Evolutionary conservation across 2,888 invertebrate species (phyloP).

Genomic region (Drosophila aldrichi): DNA sequence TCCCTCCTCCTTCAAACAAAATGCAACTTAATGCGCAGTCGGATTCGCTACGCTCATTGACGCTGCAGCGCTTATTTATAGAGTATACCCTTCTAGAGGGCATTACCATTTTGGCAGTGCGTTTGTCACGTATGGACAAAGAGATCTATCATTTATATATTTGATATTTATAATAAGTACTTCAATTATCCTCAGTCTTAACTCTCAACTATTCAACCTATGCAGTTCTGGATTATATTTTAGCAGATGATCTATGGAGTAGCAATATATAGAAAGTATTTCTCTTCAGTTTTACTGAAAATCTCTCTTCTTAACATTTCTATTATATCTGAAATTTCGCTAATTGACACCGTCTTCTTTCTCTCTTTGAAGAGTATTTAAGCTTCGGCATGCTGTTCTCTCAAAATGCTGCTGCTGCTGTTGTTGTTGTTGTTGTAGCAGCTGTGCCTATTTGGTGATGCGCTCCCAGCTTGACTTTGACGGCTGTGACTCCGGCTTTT

Average conservation of each 20-base stretch:
- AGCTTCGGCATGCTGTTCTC: slow-evolving; percentile 15
- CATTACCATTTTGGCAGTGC: not conserved
- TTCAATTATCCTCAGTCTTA: too few relatives aligned
- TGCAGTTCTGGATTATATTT: too few relatives aligned
- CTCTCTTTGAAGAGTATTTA: not conserved
- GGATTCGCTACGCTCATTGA: slow-evolving; percentile 69
- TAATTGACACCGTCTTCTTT: not conserved
- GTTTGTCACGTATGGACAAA: not conserved
- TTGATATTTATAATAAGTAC: too few relatives aligned
- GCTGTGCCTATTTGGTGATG: slow-evolving; percentile 50
- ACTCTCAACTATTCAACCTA: too few relatives aligned
- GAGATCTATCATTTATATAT: not conserved
- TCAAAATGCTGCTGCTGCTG: not conserved
- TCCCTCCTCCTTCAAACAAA: slow-evolving; percentile 26
- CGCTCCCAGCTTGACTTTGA: slow-evolving; percentile 34
- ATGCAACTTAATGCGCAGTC: slow-evolving; percentile 70
- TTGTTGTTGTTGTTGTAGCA: slow-evolving; percentile 30
- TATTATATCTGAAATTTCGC: too few relatives aligned
- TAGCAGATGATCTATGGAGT: too few relatives aligned
- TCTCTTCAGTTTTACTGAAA: too few relatives aligned
- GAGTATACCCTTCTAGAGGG: not conserved
- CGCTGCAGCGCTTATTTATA: slow-evolving; percentile 41
- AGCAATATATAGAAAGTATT: too few relatives aligned
- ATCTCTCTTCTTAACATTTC: too few relatives aligned
- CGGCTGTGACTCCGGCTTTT: slow-evolving; percentile 19